A percentile compares a stretch with the other conserved stretches of the same genome.
phyloP scores from a whole-genome alignment of 2,113 vertebrate species.

The Bungarus multicinctus region DNA sequence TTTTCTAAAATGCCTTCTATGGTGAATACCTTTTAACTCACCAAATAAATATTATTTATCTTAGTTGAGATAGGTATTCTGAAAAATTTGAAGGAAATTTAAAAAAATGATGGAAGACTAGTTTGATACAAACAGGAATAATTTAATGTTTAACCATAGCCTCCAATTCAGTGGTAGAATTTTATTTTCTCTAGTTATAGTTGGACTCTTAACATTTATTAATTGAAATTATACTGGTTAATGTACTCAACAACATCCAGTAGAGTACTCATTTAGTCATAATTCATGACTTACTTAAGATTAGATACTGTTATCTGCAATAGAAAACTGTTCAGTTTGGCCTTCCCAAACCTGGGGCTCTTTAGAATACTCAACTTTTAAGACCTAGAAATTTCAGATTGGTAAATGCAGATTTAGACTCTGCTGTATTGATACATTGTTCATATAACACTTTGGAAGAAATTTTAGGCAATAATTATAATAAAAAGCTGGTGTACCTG shows the following conservation, averaged over 20 bases:
- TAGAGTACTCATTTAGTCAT: background rate
- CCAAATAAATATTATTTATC: background rate
- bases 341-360: background rate
- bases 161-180: background rate
- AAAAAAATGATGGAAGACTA: conserved; percentile 27
- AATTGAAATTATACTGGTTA: background rate
- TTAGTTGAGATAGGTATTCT: background rate
- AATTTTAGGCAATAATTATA: conserved; percentile 3
- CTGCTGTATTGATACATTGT: background rate
- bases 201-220: background rate
- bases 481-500: conserved; percentile 74
- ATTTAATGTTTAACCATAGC: background rate
- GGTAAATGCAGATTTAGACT: background rate
- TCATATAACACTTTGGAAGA: conserved; percentile 9
- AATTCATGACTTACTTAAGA: background rate
- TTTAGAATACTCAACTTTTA: background rate
- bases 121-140: background rate
- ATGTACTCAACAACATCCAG: background rate
- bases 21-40: background rate
- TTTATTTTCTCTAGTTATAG: background rate
- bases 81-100: background rate
- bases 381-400: background rate
- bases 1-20: background rate
- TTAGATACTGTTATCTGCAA: background rate
- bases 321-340: background rate